These are phyloP conservation scores for Idaea aversata DNA, from an alignment of 2,888 invertebrate species.

Conservation along the genomic window DNA sequence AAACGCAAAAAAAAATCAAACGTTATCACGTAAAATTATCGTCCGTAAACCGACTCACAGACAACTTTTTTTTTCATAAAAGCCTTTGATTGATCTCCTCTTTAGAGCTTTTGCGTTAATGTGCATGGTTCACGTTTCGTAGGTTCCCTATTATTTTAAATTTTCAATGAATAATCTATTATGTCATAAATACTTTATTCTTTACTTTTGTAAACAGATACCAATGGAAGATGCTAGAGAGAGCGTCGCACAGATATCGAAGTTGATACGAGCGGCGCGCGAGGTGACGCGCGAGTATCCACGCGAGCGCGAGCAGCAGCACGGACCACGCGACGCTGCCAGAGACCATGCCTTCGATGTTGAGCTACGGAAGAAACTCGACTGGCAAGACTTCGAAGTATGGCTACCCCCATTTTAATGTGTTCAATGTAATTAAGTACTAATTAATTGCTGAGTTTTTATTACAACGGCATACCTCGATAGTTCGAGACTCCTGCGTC, in stretches of 20 bases:
- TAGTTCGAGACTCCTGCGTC: too few species aligned
- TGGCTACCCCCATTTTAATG: constrained; percentile 79
- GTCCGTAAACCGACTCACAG: too few species aligned
- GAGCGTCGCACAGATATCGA: constrained; percentile 68
- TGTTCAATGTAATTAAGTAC: constrained; percentile 46
- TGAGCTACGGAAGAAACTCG: constrained; percentile 77
- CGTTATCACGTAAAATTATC: too few species aligned
- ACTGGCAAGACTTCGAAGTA: constrained; percentile 74
- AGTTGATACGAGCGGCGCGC: constrained; percentile 63
- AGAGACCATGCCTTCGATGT: constrained; percentile 71
- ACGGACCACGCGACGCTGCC: constrained; percentile 60
- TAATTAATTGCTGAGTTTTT: not conserved
- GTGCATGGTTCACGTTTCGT: too few species aligned
- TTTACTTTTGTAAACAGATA: constrained; percentile 35
- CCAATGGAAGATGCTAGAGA: constrained; percentile 69
- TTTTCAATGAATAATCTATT: not conserved
- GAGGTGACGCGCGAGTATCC: constrained; percentile 63
- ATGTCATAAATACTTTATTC: not conserved
- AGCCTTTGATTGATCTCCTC: too few species aligned
- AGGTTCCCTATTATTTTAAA: not conserved
- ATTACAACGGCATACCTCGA: not conserved
- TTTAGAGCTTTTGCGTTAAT: too few species aligned
- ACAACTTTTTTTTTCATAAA: too few species aligned
- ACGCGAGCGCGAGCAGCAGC: constrained; percentile 40
- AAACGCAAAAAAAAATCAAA: too few species aligned